These are phyloP conservation scores for Pelobates fuscus DNA, from an alignment of 2,113 vertebrate species.

Conservation along the genomic window DNA sequence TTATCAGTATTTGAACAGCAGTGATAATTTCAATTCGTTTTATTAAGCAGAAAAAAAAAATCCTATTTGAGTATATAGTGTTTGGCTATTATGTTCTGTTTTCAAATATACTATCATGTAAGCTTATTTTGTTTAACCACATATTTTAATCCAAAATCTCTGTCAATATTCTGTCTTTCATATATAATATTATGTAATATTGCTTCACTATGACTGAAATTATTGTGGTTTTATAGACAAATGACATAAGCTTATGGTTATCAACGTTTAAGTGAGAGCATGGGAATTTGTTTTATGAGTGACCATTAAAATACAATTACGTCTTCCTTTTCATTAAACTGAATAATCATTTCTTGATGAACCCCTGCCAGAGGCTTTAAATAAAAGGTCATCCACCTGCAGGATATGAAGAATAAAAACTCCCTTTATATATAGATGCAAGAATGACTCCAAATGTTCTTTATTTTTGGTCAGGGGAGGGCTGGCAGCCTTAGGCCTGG, in stretches of 20 bases:
- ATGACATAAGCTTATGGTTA: neutral
- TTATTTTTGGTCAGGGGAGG: no score
- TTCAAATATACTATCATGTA: neutral
- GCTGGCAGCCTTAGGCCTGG: no score
- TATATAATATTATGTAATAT: neutral
- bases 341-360: neutral
- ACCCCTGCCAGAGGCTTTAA: neutral
- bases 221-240: neutral
- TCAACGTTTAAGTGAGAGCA: neutral
- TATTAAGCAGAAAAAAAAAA: conserved; percentile 34
- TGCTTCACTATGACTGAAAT: neutral
- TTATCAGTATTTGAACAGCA: conserved; percentile 42
- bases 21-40: conserved; percentile 17
- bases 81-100: neutral
- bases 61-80: conserved; percentile 12
- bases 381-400: neutral
- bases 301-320: neutral
- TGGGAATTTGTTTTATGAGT: neutral
- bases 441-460: no score
- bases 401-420: neutral
- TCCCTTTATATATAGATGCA: no score
- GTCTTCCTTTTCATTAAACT: neutral
- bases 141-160: conserved; percentile 5
- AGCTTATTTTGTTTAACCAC: accelerated
- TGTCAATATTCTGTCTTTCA: conserved; percentile 11